A percentile compares a stretch with the other conserved stretches of the same genome.
phyloP scores from a whole-genome alignment of 1,140 invertebrate species.

The Drosophila azteca region DNA sequence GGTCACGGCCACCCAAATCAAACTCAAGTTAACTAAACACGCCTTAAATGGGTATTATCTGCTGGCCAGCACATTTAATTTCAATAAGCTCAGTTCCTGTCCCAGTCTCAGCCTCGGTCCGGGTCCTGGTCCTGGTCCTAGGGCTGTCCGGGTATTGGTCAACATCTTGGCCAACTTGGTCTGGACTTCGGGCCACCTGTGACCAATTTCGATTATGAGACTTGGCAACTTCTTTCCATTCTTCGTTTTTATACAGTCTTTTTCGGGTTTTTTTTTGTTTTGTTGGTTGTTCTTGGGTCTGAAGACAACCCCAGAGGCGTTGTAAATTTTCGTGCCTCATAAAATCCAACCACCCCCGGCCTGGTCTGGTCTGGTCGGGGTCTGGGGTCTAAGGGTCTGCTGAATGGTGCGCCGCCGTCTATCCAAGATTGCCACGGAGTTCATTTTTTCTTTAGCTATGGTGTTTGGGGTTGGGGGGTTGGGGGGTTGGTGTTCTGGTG shows the following conservation, averaged over 20 bases:
- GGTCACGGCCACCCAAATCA: conserved; percentile 68
- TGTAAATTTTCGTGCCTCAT: conserved; percentile 81
- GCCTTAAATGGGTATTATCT: conserved; percentile 80
- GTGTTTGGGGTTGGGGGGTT: neutral
- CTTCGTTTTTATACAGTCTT: neutral
- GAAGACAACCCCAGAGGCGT: conserved; percentile 75
- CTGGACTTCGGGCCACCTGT: conserved; percentile 59
- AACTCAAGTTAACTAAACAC: conserved; percentile 79
- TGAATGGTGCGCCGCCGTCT: neutral
- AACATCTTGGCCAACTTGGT: conserved; percentile 23
- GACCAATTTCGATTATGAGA: conserved; percentile 83
- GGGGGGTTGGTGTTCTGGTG: too few species aligned
- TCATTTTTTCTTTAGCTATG: conserved; percentile 44
- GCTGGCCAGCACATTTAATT: conserved; percentile 76
- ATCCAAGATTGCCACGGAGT: conserved; percentile 32
- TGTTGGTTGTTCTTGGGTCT: conserved; percentile 21
- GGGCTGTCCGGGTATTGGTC: conserved; percentile 45
- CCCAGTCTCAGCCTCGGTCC: too few species aligned
- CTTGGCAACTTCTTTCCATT: conserved; percentile 48
- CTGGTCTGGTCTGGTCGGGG: neutral
- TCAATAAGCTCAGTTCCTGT: conserved; percentile 58
- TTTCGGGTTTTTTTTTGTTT: neutral
- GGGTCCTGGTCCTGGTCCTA: neutral
- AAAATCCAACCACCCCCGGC: conserved; percentile 66
- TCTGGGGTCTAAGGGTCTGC: neutral